Base-by-base conservation (phyloP, 2,113 vertebrate species). In the Vidua chalybeata region DNA sequence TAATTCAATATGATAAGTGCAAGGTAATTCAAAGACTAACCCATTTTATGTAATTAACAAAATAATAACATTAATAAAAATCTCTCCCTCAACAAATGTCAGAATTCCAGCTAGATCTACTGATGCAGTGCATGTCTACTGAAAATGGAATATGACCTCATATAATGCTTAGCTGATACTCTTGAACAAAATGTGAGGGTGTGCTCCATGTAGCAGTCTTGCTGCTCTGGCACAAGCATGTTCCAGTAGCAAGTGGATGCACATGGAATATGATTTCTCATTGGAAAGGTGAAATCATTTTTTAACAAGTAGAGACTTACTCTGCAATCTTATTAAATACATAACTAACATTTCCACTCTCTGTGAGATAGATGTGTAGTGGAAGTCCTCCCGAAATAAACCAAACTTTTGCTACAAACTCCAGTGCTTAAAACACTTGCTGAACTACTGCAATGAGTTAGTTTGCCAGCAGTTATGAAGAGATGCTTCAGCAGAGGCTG, bases 171-270 rank as follows among this genome's bases (percentile, higher is more conserved):
- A 82, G 33, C 17, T 92, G 52, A 55, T 14, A 62, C 37, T 35
- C 41, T 11, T 62, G 49, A 78, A 59, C 48, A 71, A 78, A 84
- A 81, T 9, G 10, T 0, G 0, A 86, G 9, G 6, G 23, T 52
- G n/a, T 73, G 41, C 55, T 61, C 49, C 45, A 55, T 6, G 22
- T 1, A 73, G 33, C 28, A 27, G 4, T 19, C 59, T 66, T 66
- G 37, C 74, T 68, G 31, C 23, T 64, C 62, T 1, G 3, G 11
- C 43, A 59, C 0, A 0, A 55, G 16, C 3, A 1, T 28, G n/a
- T 39, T 67, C 62, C 13, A 10, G 64, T 13, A 90, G 66, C 52
- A 85, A 75, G 13, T 12, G 24, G 16, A 68, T 63, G 27, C 9
- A 39, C 59, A 21, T 2, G 33, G 66, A 79, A 52, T 43, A 51